Evolutionary conservation across 2,113 vertebrate genomes (phyloP).

Genomic region (Nyctereutes procyonoides): DNA sequence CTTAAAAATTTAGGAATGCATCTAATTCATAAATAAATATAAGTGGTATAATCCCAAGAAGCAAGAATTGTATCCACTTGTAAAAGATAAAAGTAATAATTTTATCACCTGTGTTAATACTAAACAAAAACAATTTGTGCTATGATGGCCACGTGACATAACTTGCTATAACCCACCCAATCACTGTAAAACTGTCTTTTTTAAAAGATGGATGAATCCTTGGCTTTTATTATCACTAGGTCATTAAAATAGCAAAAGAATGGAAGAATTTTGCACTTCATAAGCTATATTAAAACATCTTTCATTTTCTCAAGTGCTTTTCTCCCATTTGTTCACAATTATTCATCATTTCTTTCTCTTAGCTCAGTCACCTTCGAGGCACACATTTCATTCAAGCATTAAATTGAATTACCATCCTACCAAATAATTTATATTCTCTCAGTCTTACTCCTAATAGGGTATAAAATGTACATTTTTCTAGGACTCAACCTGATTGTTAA

Average conservation of each 20-base stretch:
- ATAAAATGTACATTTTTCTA: constrained; percentile 39
- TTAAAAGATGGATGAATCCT: constrained; percentile 4
- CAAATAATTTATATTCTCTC: constrained; percentile 38
- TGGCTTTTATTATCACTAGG: constrained; percentile 3
- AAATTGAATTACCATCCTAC: constrained; percentile 31
- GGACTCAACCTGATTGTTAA: constrained; percentile 5
- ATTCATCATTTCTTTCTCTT: constrained; percentile 27
- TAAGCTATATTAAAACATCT: neutral
- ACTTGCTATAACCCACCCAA: neutral
- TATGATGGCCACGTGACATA: neutral
- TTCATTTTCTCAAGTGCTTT: constrained; percentile 51
- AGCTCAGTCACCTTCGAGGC: neutral
- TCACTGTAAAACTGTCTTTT: neutral
- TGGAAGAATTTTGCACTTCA: constrained; percentile 15
- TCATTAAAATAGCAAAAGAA: constrained; percentile 7
- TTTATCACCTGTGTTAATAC: neutral
- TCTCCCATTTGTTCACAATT: neutral
- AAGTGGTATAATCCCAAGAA: neutral
- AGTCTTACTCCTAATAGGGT: constrained; percentile 20
- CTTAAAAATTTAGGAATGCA: neutral
- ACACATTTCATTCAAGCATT: constrained; percentile 48
- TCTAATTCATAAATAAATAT: neutral
- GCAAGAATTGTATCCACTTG: neutral
- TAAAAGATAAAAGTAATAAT: neutral
- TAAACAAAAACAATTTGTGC: neutral